A percentile compares a stretch with the other conserved stretches of the same genome.
These are phyloP conservation scores for Tragelaphus buxtoni DNA, from an alignment of 2,113 vertebrate genomes.

Conservation along the genomic window DNA sequence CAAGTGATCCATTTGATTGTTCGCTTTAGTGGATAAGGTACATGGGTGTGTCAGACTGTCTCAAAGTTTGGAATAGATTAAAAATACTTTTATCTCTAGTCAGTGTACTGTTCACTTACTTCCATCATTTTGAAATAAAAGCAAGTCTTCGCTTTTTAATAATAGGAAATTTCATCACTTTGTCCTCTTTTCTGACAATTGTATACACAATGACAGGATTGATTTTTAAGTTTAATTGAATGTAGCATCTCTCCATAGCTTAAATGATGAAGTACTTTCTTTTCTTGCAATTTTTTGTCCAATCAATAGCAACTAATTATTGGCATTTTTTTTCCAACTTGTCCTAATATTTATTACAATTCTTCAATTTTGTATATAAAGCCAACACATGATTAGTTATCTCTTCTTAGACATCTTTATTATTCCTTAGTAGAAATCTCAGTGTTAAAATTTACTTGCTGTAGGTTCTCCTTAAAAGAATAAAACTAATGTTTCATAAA, in stretches of 20 bases:
- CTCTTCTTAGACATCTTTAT: neutral
- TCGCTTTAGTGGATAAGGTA: neutral
- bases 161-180: neutral
- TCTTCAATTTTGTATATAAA: neutral
- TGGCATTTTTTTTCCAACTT: neutral
- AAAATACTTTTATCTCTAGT: neutral
- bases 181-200: neutral
- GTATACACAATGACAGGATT: neutral
- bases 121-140: neutral
- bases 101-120: neutral
- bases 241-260: neutral
- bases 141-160: neutral
- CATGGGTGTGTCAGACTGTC: fast-evolving
- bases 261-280: neutral
- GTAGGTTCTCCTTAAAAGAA: neutral
- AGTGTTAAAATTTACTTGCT: neutral
- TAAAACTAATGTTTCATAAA: no score
- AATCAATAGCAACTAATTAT: neutral
- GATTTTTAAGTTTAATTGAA: neutral
- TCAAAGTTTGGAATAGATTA: neutral
- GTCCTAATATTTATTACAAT: neutral
- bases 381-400: neutral
- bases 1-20: neutral
- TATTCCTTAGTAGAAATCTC: neutral
- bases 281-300: neutral